Evolutionary conservation across 2,113 vertebrate species (phyloP).

Genomic region (Anolis carolinensis): DNA sequence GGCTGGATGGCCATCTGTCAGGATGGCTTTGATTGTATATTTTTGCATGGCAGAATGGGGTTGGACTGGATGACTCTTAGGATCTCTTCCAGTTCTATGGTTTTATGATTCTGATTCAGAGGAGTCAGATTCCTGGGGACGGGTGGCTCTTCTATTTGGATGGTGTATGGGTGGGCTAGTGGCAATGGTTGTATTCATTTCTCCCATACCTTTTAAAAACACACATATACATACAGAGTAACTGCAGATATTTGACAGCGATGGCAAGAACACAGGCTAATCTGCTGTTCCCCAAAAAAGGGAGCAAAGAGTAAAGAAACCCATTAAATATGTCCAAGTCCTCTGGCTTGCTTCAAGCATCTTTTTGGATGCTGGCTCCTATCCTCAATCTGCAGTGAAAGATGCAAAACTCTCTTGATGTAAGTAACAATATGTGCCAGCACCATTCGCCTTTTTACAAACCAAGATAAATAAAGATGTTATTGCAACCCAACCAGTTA

Average conservation of each 20-base stretch:
- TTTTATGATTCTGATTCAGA: too few species aligned
- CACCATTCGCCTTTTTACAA: slow-evolving; percentile 1
- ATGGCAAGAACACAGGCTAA: neutral
- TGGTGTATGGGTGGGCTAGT: too few species aligned
- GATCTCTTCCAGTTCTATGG: too few species aligned
- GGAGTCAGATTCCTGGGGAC: too few species aligned
- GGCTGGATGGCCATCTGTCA: too few species aligned
- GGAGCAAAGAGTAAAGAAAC: neutral
- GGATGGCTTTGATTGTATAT: too few species aligned
- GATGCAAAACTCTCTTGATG: neutral
- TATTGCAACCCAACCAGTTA: neutral
- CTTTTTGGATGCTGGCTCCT: neutral
- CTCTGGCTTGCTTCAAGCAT: neutral
- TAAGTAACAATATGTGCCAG: neutral
- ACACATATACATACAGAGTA: too few species aligned
- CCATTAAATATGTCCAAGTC: neutral
- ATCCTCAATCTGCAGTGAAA: neutral
- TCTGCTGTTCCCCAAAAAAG: neutral
- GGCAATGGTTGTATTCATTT: too few species aligned
- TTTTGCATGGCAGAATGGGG: too few species aligned
- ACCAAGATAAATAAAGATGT: slow-evolving; percentile 19
- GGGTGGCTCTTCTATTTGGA: too few species aligned
- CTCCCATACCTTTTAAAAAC: too few species aligned
- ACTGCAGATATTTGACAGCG: neutral
- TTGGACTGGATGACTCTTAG: too few species aligned